phyloP scores from a whole-genome alignment of 2,113 vertebrate genomes.

The Aldabrachelys gigantea region DNA sequence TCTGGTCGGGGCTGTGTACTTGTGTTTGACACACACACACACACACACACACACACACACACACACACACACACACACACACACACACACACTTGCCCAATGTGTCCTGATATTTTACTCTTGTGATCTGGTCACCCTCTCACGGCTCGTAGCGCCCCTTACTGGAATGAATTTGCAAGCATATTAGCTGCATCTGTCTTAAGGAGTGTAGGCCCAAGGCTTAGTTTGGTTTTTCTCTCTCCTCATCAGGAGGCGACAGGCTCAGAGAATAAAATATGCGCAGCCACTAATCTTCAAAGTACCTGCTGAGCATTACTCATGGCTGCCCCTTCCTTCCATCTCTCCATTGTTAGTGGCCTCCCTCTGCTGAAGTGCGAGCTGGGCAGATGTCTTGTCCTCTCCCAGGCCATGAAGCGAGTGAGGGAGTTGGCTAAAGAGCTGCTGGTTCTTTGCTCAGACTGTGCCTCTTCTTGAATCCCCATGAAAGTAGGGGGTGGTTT shows the following conservation, averaged over 20 bases:
- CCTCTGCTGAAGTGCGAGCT: not conserved
- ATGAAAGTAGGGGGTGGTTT: too few species aligned
- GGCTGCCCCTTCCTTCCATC: not conserved
- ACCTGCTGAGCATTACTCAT: not conserved
- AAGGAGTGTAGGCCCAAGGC: not conserved
- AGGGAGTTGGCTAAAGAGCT: not conserved
- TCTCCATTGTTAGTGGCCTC: not conserved
- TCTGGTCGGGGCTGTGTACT: too few species aligned
- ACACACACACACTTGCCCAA: too few species aligned
- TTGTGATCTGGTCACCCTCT: too few species aligned
- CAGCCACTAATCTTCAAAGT: not conserved
- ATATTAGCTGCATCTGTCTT: not conserved
- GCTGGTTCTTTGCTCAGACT: not conserved
- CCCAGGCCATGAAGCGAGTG: not conserved
- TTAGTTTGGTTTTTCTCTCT: not conserved
- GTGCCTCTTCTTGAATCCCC: too few species aligned
- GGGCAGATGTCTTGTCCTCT: not conserved
- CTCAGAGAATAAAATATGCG: not conserved
- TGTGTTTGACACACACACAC: too few species aligned
- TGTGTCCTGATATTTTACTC: too few species aligned
- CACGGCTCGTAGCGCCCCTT: not conserved
- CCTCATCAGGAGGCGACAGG: too few species aligned
- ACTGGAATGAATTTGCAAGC: not conserved
- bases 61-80: too few species aligned
- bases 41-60: too few species aligned